Base-by-base conservation (phyloP, 2,113 vertebrate genomes). In the Sylvietta virens region DNA sequence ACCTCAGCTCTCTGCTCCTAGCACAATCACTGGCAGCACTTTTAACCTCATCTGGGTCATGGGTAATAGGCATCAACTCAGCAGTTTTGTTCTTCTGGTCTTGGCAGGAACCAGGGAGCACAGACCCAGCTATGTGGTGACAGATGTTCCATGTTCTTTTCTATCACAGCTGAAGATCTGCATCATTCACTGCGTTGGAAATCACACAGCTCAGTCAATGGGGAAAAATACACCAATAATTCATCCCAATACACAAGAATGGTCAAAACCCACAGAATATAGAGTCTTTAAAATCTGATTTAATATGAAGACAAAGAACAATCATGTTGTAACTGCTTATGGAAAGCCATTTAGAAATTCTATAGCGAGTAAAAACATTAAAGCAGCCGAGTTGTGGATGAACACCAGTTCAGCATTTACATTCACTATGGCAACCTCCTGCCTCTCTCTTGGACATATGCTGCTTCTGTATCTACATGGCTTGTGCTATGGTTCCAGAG, bases 351-450 rank as follows among this genome's bases (percentile, higher is more conserved):
- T 64, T 54, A 56, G 17, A 86, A 81, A 3, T 78, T 88, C 47
- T 30, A 40, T 10, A 35, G 5, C 70, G 21, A 95, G 62, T 51
- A 74, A 77, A 88, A 94, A 45, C 40, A 81, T n/a, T 39, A 81
- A 81, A 86, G 42, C 27, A 81, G 33, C 40, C 83, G 45, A 81
- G 35, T 1, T 31, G 39, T 60, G 77, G 31, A 51, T 73, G 70
- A 90, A 90, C 39, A 79, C 30, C 28, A 73, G 71, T 64, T 83
- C 44, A 92, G 53, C 82, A 92, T 90, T 96, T 83, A 92, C 64
- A 93, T 90, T 96, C 54, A 88, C 92, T 94, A 93, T 58, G 81
- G 86, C 71, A 95, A 93, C 88, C 39, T 3, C 2, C 64, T 80
- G 40, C 30, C 79, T 92, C 39, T 10, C 33, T 92, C 64, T 81